Base-by-base conservation (phyloP, 2,113 vertebrate species). In the Cyprinus carpio region DNA sequence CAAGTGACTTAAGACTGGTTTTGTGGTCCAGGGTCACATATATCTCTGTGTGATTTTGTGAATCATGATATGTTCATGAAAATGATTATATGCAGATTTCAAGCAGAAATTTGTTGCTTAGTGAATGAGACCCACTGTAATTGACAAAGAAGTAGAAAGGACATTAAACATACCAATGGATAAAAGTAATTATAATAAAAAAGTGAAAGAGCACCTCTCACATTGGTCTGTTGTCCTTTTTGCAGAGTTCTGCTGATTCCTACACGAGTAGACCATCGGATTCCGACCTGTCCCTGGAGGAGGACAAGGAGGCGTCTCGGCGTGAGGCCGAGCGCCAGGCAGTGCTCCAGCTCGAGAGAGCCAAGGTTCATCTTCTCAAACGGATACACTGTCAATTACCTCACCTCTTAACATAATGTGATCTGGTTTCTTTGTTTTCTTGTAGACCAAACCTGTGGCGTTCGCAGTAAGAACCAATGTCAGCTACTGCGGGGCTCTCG, bases 251-350 rank as follows among this genome's bases (percentile, higher is more conserved):
- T 37, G 98, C 97, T 0, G 97, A 99, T 95, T 99, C 97, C 92
- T 99, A 97, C 84, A 97, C 96, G 88, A 98, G 98, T 94, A 97
- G 97, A 84, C 98, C 97, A 4, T 98, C 97, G 31, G 97, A 99
- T 93, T 98, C 98, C 82, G 98, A 99, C 18, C 96, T 98, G 90
- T 99, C 98, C 76, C 95, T 99, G 94, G 98, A 99, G 94, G 98
- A 99, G 93, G 98, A 99, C 90, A 92, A 96, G 85, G 97, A 99
- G 92, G 97, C 97, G 87, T 94, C 97, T 95, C 96, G 96, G 93
- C 97, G 95, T 88, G 98, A 99, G 91, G 97, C 98, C 71, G 98
- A 99, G 93, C 96, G 96, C 92, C 98, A 98, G 94, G 97, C 97
- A 76, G 92, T 97, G 92, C 96, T 97, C 0, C 97, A 99, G 94